These are phyloP conservation scores for Baryphthengus martii DNA, from an alignment of 2,113 vertebrate species.

Conservation along the genomic window DNA sequence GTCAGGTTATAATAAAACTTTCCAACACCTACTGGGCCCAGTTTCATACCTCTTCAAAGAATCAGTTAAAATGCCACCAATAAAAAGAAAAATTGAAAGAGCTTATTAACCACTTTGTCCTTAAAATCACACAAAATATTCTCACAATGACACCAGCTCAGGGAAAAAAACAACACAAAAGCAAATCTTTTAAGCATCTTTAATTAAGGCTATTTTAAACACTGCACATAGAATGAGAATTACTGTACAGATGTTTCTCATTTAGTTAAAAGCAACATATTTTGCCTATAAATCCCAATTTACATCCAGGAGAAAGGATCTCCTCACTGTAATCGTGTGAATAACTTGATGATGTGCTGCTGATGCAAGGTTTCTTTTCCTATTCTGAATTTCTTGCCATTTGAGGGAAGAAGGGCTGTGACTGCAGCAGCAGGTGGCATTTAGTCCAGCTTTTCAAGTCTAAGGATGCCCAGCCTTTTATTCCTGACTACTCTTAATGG, in stretches of 20 bases:
- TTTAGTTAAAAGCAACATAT: slow-evolving; percentile 16
- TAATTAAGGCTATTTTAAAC: slow-evolving; percentile 34
- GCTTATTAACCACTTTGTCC: slow-evolving; percentile 41
- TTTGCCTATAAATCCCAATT: slow-evolving; percentile 12
- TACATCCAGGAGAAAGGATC: not conserved
- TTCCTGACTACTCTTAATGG: not conserved
- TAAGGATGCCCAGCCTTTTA: not conserved
- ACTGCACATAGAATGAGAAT: not conserved
- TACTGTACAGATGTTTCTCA: slow-evolving; percentile 1
- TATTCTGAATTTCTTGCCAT: not conserved
- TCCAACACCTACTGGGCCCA: slow-evolving; percentile 45
- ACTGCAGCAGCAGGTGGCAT: not conserved
- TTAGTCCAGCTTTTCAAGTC: not conserved
- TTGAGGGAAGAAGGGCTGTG: not conserved
- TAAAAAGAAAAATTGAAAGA: slow-evolving; percentile 32
- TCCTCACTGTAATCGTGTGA: not conserved
- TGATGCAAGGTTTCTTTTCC: not conserved
- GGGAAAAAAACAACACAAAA: slow-evolving; percentile 22
- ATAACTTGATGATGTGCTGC: not conserved
- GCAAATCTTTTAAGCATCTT: not conserved
- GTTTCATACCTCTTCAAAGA: slow-evolving; percentile 44
- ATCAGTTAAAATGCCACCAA: slow-evolving; percentile 12
- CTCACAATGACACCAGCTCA: not conserved
- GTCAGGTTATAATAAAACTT: slow-evolving; percentile 53
- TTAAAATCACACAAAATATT: slow-evolving; percentile 34